Base-by-base conservation (phyloP, 2,888 invertebrate genomes). In the Drosophila eohydei region DNA sequence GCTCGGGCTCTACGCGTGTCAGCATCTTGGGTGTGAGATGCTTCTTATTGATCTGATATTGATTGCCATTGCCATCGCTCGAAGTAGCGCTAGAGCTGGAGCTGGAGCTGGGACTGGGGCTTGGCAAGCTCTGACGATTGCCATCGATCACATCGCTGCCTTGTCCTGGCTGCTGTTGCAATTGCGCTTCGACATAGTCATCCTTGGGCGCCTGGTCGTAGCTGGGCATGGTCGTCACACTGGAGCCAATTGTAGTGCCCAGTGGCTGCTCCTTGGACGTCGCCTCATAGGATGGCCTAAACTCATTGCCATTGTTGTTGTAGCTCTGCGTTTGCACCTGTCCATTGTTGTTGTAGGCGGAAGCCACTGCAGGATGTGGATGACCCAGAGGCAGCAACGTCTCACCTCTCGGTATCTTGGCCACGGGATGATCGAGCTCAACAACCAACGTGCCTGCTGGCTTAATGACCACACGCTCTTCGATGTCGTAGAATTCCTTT, bases 401-500 rank as follows among this genome's bases (percentile, higher is more conserved):
- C 68, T 93, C 93, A 2, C 93, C 92, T 74, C 93, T 93, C 48
- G 94, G 94, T 36, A 93, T 93, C 83, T 94, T 94, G 12, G 94
- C 94, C 21, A 94, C 93, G 0, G 95, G 95, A 73, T 94, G 94
- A 73, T 94, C 94, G 12, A 95, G 91, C 77, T 95, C 95, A 0
- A 95, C 93, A 5, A 95, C 93, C 34, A 95, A 94, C 11, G 94
- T 94, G 34, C 95, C 95, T 5, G 94, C 95, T 0, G 95, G 95
- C 32, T 95, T 94, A 48, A 95, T 93, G 21, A 95, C 92, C 28
- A 94, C 94, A 52, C 94, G 93, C 81, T 95, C 94, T 82, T 95
- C 95, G 74, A 95, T 94, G 80, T 95, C 95, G 89, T 94, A 95
- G 90, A 95, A 95, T 85, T 95, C 94, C 90, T 95, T 95, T 79